Base-by-base conservation (phyloP, 2,797 vertebrate species). In the Varecia variegata region DNA sequence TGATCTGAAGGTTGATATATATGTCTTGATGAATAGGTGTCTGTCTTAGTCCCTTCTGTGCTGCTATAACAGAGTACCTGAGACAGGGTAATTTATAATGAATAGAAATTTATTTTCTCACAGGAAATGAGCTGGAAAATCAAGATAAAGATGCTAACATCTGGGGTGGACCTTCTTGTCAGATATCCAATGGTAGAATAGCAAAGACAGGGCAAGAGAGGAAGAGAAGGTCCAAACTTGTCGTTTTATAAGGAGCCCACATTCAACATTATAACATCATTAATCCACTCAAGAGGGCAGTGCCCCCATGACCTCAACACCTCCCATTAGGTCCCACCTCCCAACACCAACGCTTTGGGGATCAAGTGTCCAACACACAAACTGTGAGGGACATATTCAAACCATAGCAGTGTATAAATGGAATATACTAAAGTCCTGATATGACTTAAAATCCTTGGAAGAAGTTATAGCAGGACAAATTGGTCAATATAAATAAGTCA, bases 1-100 rank as follows among this genome's bases (percentile, higher is more conserved):
- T 82, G 17, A 85, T 90, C 35, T 74, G 56, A 68, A 88, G 85
- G 62, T 27, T 73, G n/a, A 54, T 35, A 84, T 62, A 82, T 86
- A 21, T 70, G n/a, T 81, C 2, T 76, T 74, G 15, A 86, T 81
- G 50, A 86, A 62, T 62, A 83, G 23, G 50, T 43, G 18, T 38
- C 30, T 21, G 2, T 62, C n/a, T 71, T 79, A 35, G 52, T 88
- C 68, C 18, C 6, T 25, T 95, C 23, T 77, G 54, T 52, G 23
- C 4, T 60, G 10, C 62, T 87, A 13, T 40, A 70, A 56, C 8
- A n/a, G 15, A 68, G 82, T 27, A 50, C 13, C 38, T 40, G 27
- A 70, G 23, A 50, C 5, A 23, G 17, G 30, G 2, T n/a, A 58
- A 38, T 67, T 87, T 47, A 47, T 47, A 74, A 87, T 13, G 7